Base-by-base conservation (phyloP, 2,888 invertebrate genomes). In the Endomychus coccineus region DNA sequence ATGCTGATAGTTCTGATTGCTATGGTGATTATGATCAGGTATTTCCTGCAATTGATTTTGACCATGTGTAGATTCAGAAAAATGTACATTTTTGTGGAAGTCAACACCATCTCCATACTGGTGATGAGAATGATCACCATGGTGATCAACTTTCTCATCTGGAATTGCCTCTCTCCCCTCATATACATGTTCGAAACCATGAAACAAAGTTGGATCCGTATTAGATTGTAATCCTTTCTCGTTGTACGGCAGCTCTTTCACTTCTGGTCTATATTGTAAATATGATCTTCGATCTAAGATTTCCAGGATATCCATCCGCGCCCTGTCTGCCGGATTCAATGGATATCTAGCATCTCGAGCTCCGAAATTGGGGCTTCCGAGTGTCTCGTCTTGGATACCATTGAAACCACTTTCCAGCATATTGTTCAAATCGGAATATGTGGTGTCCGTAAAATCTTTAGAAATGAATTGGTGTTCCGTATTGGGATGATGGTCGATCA, bases 201-300 rank as follows among this genome's bases (percentile, higher is more conserved):
- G 4, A 3, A 14, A n/a, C 16, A 13, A 7, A 7, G 4, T 15
- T 3, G 14, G 3, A 9, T 11, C 11, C 14, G n/a, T 12, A 3
- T 32, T 12, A 23, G 16, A 3, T 1, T 31, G 11, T 17, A 21
- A 16, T 27, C 2, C 21, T 11, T 32, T 19, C 16, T 10, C 19
- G 11, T 27, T 7, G 23, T n/a, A n/a, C 9, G 19, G 11, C 4
- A 7, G 17, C n/a, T 19, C 13, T 10, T 27, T 11, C 2, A 27
- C 14, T 9, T 32, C 27, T 7, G 37, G 32, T 9, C 32, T 16
- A 3, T 3, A 15, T 7, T 12, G 27, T n/a, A 17, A 15, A 16
- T 27, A 37, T 9, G 37, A 37, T 17, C 37, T 14, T 4, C 21
- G 22, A 15, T 37, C 37, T 12, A 37, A 27, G 17, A 32, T 11